Percentiles rank a stretch among this genome's conserved stretches.
Conservation (phyloP, 2,113 vertebrate species). For the Lepidothrix coronata region DNA sequence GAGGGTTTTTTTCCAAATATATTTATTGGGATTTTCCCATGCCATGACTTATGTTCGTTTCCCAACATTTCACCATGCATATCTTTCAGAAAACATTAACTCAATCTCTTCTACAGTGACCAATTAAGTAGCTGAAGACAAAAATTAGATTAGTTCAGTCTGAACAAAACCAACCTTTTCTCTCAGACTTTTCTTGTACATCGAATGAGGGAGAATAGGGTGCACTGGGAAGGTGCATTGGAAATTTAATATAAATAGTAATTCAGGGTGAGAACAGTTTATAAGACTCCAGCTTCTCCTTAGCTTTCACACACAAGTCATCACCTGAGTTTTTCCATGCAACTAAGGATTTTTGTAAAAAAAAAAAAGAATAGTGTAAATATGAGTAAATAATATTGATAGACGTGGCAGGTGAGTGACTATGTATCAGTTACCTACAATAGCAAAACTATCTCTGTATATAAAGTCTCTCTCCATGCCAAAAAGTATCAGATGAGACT, state of each 20-base stretch:
- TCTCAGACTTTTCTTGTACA: neutral
- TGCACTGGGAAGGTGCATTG: neutral
- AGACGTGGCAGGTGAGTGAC: neutral
- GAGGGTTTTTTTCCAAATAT: neutral
- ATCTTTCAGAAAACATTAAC: neutral
- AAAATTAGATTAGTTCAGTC: neutral
- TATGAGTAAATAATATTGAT: neutral
- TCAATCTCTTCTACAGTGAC: neutral
- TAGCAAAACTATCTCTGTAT: neutral
- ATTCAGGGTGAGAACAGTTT: neutral
- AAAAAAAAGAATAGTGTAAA: neutral
- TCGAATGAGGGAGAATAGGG: neutral
- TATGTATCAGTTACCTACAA: neutral
- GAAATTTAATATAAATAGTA: neutral
- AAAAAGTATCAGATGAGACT: neutral
- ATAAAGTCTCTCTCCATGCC: neutral
- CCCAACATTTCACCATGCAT: neutral
- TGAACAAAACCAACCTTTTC: neutral
- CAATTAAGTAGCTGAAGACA: neutral
- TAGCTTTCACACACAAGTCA: neutral
- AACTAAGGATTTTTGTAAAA: neutral
- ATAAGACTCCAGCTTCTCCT: neutral
- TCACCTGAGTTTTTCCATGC: neutral
- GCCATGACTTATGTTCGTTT: neutral
- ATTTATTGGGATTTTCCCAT: neutral